phyloP scores from a whole-genome alignment of 2,888 invertebrate genomes.

The Artemia sinica region DNA sequence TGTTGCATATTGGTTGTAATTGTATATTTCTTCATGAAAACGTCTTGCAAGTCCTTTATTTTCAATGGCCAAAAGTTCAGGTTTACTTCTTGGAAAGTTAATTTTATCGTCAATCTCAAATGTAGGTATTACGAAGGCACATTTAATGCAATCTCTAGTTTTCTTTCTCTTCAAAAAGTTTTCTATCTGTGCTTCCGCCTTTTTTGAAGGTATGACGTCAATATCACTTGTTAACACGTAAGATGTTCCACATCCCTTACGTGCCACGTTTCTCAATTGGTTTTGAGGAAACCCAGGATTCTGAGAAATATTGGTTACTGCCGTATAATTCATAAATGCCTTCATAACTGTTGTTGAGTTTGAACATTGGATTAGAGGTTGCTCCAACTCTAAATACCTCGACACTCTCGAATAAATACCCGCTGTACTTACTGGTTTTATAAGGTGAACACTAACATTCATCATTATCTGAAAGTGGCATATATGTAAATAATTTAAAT shows the following conservation, averaged over 20 bases:
- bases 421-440: constrained; percentile 17
- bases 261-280: constrained; percentile 64
- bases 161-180: constrained; percentile 35
- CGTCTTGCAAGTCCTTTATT: constrained; percentile 64
- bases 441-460: constrained; percentile 55
- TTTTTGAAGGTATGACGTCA: constrained; percentile 63
- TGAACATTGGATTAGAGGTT: neutral
- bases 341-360: neutral
- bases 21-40: constrained; percentile 77
- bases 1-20: constrained; percentile 77
- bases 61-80: constrained; percentile 53
- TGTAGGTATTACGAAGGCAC: constrained; percentile 77
- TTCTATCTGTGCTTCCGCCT: constrained; percentile 51
- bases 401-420: neutral
- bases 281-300: constrained; percentile 50
- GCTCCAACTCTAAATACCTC: neutral
- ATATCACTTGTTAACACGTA: constrained; percentile 71
- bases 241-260: constrained; percentile 54
- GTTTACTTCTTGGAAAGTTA: constrained; percentile 60
- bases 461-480: constrained; percentile 55
- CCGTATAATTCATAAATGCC: neutral
- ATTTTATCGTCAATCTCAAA: constrained; percentile 66
- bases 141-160: constrained; percentile 38
- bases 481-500: constrained; percentile 52
- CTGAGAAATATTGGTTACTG: neutral